These are phyloP conservation scores for Pachydiplax longipennis DNA, from an alignment of 2,888 invertebrate species.

Conservation along the genomic window DNA sequence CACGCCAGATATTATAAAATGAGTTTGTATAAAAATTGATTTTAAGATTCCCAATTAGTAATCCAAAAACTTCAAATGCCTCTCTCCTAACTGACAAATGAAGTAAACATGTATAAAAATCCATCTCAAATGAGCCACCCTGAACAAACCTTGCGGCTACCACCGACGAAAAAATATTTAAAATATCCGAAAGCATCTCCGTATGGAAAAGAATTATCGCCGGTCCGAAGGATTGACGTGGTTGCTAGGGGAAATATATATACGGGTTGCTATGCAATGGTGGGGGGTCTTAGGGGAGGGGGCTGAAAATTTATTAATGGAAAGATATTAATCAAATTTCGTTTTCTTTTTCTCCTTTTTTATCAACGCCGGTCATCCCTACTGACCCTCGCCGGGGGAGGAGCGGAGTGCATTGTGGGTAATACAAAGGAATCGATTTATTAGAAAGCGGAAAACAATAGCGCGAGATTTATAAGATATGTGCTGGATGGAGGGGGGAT, in stretches of 20 bases:
- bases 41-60: too few species aligned
- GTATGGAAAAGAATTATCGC: background rate
- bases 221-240: background rate
- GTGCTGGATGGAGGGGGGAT: background rate
- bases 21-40: too few species aligned
- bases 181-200: background rate
- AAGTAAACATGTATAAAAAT: too few species aligned
- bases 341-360: background rate
- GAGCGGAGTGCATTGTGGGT: background rate
- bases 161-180: background rate
- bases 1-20: too few species aligned
- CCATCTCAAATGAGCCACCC: too few species aligned
- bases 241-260: background rate
- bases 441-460: background rate
- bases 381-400: background rate
- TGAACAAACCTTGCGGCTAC: too few species aligned
- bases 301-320: constrained; percentile 22
- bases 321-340: constrained; percentile 3
- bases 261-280: background rate
- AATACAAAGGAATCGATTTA: constrained; percentile 2
- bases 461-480: background rate
- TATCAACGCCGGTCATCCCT: background rate
- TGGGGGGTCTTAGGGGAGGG: background rate
- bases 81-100: too few species aligned
- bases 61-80: too few species aligned